Base-by-base conservation (phyloP, 2,113 vertebrate genomes). In the Hydrochoerus hydrochaeris region DNA sequence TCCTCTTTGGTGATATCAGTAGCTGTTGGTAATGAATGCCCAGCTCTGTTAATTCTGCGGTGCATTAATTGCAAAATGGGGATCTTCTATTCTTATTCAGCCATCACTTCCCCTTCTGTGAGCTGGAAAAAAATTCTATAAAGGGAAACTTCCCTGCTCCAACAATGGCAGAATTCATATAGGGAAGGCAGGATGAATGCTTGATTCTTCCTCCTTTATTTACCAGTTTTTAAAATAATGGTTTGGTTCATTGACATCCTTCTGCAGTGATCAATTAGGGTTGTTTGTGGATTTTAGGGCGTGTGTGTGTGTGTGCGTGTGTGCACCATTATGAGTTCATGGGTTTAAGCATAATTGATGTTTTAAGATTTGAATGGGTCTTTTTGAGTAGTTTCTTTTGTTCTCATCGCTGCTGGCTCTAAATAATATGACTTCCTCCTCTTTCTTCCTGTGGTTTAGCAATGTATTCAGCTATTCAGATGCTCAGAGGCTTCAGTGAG, bases 91-190 rank as follows among this genome's bases (percentile, higher is more conserved):
- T 87, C 94, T 62, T 35, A 60, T 57, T 52, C 24, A 6, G 81
- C 24, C 62, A 32, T 73, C 80, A 54, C 77, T 94, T 88, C 93
- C 94, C 91, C 95, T 80, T n/a, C 94, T 82, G 81, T 44, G 6
- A 52, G 38, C 82, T 97, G 97, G 97, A 95, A 97, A 57, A 52
- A 97, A 96, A 49, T 62, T 94, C 96, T 97, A 75, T 94, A 96
- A 97, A 97, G 92, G 90, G 97, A 95, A 95, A 95, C 92, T 85
- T 95, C 62, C 96, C 90, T 88, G 89, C 4, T 5, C 58, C 38
- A 32, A 98, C 97, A 98, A 97, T 96, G 90, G 85, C 26, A 84
- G 91, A 83, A 97, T 97, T 98, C 96, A 97, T 92, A 65, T 73
- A 73, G 92, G 84, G 94, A 75, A 71, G 38, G n/a, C 71, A 41